Conservation (phyloP, 1,140 invertebrate genomes). For the Trypoxylus dichotomus region DNA sequence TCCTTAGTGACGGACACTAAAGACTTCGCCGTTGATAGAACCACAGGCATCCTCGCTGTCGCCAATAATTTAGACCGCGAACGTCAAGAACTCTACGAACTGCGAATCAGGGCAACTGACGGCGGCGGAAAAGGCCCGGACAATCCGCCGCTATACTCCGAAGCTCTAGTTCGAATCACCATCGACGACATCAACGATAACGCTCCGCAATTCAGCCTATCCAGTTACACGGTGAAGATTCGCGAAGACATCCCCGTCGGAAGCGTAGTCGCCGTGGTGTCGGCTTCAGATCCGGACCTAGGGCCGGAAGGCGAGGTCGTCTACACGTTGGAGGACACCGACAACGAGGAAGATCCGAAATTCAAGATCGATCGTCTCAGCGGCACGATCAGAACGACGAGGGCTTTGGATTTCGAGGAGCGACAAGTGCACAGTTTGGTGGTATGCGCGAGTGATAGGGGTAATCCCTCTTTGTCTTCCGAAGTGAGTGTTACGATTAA, state of each 20-base stretch:
- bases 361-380: constrained; percentile 80
- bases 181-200: constrained; percentile 94
- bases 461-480: constrained; percentile 70
- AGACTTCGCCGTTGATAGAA: constrained; percentile 81
- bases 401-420: constrained; percentile 82
- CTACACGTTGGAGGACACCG: constrained; percentile 73
- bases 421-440: constrained; percentile 83
- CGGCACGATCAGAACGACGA: constrained; percentile 78
- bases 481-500: constrained; percentile 81
- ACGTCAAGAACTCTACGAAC: constrained; percentile 76
- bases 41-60: constrained; percentile 76
- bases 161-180: constrained; percentile 75
- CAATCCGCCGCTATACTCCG: constrained; percentile 65
- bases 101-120: constrained; percentile 82
- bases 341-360: constrained; percentile 57
- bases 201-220: constrained; percentile 75
- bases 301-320: constrained; percentile 76
- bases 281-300: constrained; percentile 85
- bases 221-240: constrained; percentile 78
- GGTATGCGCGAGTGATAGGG: constrained; percentile 79
- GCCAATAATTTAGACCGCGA: constrained; percentile 81
- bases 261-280: constrained; percentile 80
- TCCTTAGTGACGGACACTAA: constrained; percentile 76
- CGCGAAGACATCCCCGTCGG: constrained; percentile 89
- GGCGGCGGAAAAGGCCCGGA: constrained; percentile 56